Evolutionary conservation across 2,888 invertebrate species (phyloP), one percentile per base, ranked within the genome.

Genomic region (Caenorhabditis doughertyi): DNA sequence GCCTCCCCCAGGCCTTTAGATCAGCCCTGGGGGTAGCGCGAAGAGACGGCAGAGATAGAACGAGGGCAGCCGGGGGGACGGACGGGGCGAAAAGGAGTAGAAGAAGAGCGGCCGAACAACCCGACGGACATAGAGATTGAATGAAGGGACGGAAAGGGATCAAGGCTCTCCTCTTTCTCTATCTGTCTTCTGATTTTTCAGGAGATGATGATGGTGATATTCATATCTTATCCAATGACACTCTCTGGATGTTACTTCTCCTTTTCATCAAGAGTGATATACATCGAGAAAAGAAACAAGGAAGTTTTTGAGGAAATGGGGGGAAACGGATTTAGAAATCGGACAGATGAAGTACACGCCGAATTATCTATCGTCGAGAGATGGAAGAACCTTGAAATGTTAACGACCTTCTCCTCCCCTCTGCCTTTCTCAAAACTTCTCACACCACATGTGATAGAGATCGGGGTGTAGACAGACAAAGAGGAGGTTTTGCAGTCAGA

Each of bases 381-480:
- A 44, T 29, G 47, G 73, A 42, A 64, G 55, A 73, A 74, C 73
- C 73, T 74, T 74, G 64, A 74, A 56, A 64, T 47, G 73, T 74
- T 74, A 74, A 74, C 73, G 73, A 74, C 73, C 56, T 65, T 74
- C 73, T 62, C 42, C 21, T 42, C 23, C 29, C 32, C 32, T 9
- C 13, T 32, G 21, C 25, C 29, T 29, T 39, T 25, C 35, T 21
- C 39, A 67, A 32, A 55, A 64, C 27, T 29, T 64, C 39, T n/a
- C 65, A 51, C 51, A 65, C 65, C 42, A 16, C 56, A 58, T 47
- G 49, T 53, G 62, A 53, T 53, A 39, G 42, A 13, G 39, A 39
- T 11, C 4, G 16, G 13, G 11, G 29, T 53, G 53, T 11, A 16
- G 25, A n/a, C 18, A 60, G 58, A 60, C 60, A 72, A 56, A 68